Base-by-base conservation (phyloP, 2,888 invertebrate genomes). In the Apantesis nais region DNA sequence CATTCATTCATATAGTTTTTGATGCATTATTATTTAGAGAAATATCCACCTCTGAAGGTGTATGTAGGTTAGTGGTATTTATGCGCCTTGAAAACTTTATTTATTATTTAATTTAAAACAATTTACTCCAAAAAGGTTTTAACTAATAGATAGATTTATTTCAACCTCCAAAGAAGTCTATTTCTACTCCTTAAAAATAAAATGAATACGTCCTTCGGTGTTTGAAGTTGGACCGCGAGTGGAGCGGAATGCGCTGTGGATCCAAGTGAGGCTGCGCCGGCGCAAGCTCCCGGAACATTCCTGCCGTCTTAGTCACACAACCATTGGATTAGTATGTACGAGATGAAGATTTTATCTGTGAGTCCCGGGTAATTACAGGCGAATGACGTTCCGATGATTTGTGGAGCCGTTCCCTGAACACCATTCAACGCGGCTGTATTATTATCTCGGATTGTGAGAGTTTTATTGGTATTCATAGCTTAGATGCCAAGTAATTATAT, bases 341-440 rank as follows among this genome's bases (percentile, higher is more conserved):
- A 64, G 67, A 90, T 89, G 86, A 86, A 89, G 90, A 91, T 91
- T 81, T 86, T 91, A 92, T 91, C 91, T 76, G 74, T 75, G 72
- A 82, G 78, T 76, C 79, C 76, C 76, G 79, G 85, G 86, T 91
- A 90, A 92, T 92, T 91, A 90, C 82, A 84, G 83, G 83, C 81
- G 80, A 82, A 85, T 86, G 88, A 86, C 80, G 84, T 84, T 80
- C 68, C 82, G 77, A 84, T 90, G 90, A 90, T 90, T 89, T 90
- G 90, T 89, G 79, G 63, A 64, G 66, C 75, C 83, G 87, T 87
- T 87, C 86, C 78, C 76, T 85, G 85, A 88, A 88, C 83, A 74
- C 78, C 82, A 83, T 86, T 88, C 82, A 83, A 34, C 31, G 67
- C 71, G 74, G 66, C 41, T 60, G 75, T 58, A 62, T 62, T 77